These are phyloP conservation scores for Cartodere bifasciata DNA, from an alignment of 2,888 invertebrate species.

Conservation along the genomic window DNA sequence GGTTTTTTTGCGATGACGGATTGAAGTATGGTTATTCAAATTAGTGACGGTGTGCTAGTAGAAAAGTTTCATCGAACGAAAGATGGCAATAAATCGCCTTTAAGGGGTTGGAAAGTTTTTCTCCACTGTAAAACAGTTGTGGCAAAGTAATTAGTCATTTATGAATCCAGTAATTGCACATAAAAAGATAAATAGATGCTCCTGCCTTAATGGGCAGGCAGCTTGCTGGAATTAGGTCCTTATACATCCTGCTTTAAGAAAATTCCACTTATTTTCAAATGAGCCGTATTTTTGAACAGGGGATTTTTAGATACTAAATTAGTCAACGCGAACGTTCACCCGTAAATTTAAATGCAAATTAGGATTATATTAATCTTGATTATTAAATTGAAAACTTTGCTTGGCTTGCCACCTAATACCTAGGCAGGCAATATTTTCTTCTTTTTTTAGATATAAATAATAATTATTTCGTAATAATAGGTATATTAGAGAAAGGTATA, in stretches of 20 bases:
- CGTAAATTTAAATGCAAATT: constrained; percentile 31
- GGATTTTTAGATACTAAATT: constrained; percentile 31
- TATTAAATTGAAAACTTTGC: constrained; percentile 28
- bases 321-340: constrained; percentile 26
- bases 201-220: constrained; percentile 28
- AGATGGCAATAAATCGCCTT: constrained; percentile 23
- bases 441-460: too few species aligned
- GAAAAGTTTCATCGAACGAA: too few species aligned
- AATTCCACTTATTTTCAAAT: constrained; percentile 18
- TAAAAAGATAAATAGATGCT: constrained; percentile 37
- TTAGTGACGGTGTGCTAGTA: too few species aligned
- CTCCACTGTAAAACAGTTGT: constrained; percentile 29
- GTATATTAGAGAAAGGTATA: too few species aligned
- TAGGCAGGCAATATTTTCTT: too few species aligned
- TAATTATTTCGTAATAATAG: too few species aligned
- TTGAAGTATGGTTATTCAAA: too few species aligned
- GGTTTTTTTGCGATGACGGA: too few species aligned
- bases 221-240: constrained; percentile 22
- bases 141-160: constrained; percentile 36
- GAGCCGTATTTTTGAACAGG: constrained; percentile 23
- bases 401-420: too few species aligned
- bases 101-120: constrained; percentile 29
- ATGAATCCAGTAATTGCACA: constrained; percentile 36
- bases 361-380: constrained; percentile 30
- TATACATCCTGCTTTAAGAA: constrained; percentile 22